These are phyloP conservation scores for Oenanthe oenanthe DNA, from an alignment of 2,113 vertebrate species.

Conservation along the genomic window DNA sequence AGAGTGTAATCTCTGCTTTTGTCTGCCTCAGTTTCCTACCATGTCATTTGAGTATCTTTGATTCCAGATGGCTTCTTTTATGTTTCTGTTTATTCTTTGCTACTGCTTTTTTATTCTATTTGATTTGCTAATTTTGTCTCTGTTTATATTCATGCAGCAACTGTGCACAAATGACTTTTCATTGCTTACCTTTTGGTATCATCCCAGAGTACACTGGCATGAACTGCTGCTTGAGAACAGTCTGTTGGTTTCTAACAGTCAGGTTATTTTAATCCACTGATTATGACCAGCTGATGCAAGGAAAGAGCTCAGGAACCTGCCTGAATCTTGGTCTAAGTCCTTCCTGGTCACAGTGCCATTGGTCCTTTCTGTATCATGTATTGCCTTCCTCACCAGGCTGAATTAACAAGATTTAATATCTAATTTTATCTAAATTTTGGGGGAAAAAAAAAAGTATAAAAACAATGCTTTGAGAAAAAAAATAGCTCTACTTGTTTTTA, in stretches of 20 bases:
- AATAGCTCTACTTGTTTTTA: background rate
- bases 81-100: constrained; percentile 44
- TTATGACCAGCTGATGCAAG: background rate
- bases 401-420: background rate
- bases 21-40: constrained; percentile 66
- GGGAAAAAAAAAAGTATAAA: background rate
- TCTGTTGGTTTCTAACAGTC: background rate
- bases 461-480: background rate
- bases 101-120: constrained; percentile 53
- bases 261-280: background rate
- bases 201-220: background rate
- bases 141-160: constrained; percentile 34
- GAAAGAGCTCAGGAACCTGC: background rate
- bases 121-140: constrained; percentile 60
- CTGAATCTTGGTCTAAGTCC: background rate
- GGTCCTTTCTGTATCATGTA: background rate
- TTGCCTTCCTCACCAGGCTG: background rate
- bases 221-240: background rate
- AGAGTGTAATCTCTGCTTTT: constrained; percentile 35
- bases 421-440: background rate
- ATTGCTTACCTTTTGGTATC: constrained; percentile 39
- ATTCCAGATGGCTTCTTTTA: constrained; percentile 59
- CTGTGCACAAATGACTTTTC: constrained; percentile 42
- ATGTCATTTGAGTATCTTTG: constrained; percentile 44
- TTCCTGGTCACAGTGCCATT: background rate